Base-by-base conservation (phyloP, 53 echinoderm and acorn worm species). In the Antedon mediterranea region DNA sequence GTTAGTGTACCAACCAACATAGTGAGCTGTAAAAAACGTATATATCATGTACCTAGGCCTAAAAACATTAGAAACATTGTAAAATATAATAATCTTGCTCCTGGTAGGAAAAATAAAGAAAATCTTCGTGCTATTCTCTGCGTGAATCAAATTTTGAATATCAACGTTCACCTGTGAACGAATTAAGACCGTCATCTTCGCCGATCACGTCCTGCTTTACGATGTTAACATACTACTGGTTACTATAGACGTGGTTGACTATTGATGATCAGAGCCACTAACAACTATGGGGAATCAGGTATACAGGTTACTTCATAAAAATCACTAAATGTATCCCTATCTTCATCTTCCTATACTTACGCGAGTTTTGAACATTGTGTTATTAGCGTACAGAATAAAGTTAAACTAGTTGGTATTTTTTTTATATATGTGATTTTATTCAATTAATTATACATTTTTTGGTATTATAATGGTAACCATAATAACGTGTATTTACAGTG, bases 331-430 rank as follows among this genome's bases (percentile, higher is more conserved):
- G 30, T 57, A 18, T 57, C 9, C 43, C 42, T 32, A 4, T 42
- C 31, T 37, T 2, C 13, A 71, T 31, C 78, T 11, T 4, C 74
- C n/a, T n/a, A n/a, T 4, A n/a, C n/a, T 23, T 84, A 74, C 5
- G 70, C 71, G 18, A 84, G 31, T 30, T 84, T 79, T 79, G 84
- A 84, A 32, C 84, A 84, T 28, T 75, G 79, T 71, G 37, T 72
- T 23, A 9, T 79, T 20, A 74, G 43, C 26, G 43, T 84, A 20
- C 75, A 72, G 1, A 79, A 79, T 57, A 32, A 74, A 28, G 74
- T 84, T 32, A 31, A 79, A 31, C n/a, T 84, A 28, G 31, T 84
- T 8, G 34, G 32, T 0, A n/a, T n/a, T n/a, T n/a, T n/a, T n/a
- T n/a, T n/a, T n/a, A n/a, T n/a, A n/a, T n/a, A n/a, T n/a, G n/a